These are phyloP conservation scores for Pimephales promelas DNA, from an alignment of 2,113 vertebrate species.

Conservation along the genomic window DNA sequence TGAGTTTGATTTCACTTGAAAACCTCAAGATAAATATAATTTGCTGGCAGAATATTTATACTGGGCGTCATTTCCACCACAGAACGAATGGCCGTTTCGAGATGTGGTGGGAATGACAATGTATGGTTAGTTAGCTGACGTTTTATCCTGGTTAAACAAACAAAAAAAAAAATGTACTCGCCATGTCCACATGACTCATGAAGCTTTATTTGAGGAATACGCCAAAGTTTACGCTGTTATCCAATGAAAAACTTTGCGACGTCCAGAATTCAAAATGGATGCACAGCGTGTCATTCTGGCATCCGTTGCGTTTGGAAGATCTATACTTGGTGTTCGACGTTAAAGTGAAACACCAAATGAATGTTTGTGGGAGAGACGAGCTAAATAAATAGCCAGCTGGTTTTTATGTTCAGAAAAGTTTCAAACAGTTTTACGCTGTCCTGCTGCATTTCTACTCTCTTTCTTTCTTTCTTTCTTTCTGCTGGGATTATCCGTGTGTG, in stretches of 20 bases:
- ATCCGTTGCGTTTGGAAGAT: not conserved
- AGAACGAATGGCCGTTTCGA: not conserved
- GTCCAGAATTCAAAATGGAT: not conserved
- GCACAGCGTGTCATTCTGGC: not conserved
- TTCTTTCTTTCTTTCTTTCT: constrained; percentile 38
- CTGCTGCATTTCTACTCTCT: not conserved
- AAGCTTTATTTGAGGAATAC: not conserved
- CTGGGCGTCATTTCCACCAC: not conserved
- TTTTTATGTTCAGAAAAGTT: not conserved
- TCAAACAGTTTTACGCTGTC: not conserved
- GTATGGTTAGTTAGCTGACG: not conserved
- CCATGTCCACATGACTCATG: too few relatives aligned
- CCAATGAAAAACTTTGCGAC: too few relatives aligned
- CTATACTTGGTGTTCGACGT: not conserved
- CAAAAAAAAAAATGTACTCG: too few relatives aligned
- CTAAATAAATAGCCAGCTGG: not conserved
- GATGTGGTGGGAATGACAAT: not conserved
- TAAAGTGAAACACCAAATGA: not conserved
- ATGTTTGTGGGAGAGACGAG: not conserved
- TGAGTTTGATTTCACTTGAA: not conserved
- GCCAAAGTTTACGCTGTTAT: not conserved
- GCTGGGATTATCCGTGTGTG: constrained; percentile 63
- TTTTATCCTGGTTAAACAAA: too few relatives aligned
- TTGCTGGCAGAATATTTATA: not conserved
- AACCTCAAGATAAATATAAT: not conserved